phyloP scores from a whole-genome alignment of 2,797 vertebrate species.

The Pipistrellus kuhlii region DNA sequence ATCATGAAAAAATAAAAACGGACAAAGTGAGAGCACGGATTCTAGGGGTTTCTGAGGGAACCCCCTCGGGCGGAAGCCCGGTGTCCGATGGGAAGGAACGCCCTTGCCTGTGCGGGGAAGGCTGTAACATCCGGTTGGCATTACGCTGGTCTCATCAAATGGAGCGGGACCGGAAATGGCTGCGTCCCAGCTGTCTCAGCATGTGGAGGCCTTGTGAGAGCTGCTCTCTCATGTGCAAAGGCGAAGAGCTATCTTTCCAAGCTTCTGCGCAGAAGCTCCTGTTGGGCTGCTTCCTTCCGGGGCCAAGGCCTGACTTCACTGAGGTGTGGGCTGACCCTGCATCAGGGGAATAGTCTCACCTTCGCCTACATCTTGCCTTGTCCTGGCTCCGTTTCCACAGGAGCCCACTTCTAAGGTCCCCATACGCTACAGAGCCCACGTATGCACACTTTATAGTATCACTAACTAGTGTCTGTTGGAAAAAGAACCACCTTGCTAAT shows the following conservation, averaged over 20 bases:
- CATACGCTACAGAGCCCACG: not conserved
- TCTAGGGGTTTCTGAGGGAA: not conserved
- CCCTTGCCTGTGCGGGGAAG: not conserved
- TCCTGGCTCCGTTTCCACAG: not conserved
- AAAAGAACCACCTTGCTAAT: constrained; percentile 3
- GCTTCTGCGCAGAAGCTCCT: not conserved
- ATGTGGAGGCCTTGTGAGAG: not conserved
- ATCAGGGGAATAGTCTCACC: too few relatives aligned
- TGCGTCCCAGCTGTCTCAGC: not conserved
- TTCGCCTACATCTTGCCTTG: not conserved
- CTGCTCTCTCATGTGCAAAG: not conserved
- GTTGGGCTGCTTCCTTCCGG: rapidly evolving
- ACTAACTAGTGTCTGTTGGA: not conserved
- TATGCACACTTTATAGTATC: not conserved
- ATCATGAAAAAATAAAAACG: not conserved
- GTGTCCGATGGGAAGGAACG: not conserved
- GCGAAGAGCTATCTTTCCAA: not conserved
- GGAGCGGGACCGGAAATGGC: not conserved
- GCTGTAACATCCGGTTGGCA: not conserved
- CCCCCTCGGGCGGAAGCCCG: not conserved
- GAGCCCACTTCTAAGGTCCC: not conserved
- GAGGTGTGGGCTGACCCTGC: not conserved
- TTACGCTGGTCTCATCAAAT: not conserved
- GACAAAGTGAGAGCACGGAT: not conserved
- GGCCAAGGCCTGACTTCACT: not conserved